Base-by-base conservation (phyloP, 2,113 vertebrate species). In the Scopus umbretta region DNA sequence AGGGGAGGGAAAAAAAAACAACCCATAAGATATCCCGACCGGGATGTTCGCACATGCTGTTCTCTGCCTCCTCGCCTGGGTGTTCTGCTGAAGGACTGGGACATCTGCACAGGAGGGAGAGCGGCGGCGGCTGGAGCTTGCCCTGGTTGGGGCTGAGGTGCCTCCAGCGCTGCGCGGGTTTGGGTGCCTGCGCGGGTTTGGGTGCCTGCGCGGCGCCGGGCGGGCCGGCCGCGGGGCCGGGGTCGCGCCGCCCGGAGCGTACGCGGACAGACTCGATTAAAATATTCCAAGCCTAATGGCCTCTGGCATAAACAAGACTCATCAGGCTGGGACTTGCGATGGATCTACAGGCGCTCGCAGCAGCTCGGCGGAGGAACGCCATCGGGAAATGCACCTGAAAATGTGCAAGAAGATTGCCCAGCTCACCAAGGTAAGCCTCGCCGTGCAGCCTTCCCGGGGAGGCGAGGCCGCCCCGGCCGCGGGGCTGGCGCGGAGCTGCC, bases 341-440 rank as follows among this genome's bases (percentile, higher is more conserved):
- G 98, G 98, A 96, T 98, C 98, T 97, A 98, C 98, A 98, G 97
- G 98, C 58, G 97, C 98, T 93, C 97, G 97, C 92, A 59, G 97
- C 26, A 96, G 94, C 96, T 98, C 97, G 71, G 97, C 98, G 53
- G 98, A 98, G 92, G 98, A 98, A 87, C 98, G 98, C 92, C 98
- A 95, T 90, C 97, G 98, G 79, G 98, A 99, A 92, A 98, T 99
- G 98, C 99, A 99, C 97, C 47, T 98, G 95, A 99, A 99, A 97
- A 99, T 99, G 99, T 99, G 99, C 98, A 99, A 99, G 98, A 99
- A 99, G 98, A 99, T 99, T 56, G 99, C 99, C 22, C 99, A 99
- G 98, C 99, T 99, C 83, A 99, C 99, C 21, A 99, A 99, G 99
- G 99, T 99, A 98, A 96, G 98, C 43, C 66, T 38, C 14, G 16